A percentile compares a stretch with the other conserved stretches of the same genome.
Conservation (phyloP, 2,113 vertebrate species). For the Lipotes vexillifer region DNA sequence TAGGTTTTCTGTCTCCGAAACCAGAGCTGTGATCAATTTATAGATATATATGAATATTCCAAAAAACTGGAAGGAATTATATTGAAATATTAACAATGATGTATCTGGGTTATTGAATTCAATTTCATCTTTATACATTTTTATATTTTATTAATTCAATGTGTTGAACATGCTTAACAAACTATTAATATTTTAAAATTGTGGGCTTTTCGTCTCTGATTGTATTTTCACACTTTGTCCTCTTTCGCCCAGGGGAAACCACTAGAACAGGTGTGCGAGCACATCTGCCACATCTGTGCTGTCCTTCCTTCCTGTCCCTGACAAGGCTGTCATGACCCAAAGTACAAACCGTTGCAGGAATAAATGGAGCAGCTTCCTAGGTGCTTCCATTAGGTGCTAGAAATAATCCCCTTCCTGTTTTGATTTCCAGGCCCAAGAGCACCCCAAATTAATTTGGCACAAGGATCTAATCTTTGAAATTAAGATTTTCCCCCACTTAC, state of each 20-base stretch:
- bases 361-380: background rate
- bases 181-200: background rate
- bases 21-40: background rate
- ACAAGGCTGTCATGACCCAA: background rate
- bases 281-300: accelerated
- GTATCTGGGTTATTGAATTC: background rate
- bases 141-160: background rate
- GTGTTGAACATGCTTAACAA: background rate
- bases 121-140: background rate
- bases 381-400: background rate
- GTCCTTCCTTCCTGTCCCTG: background rate
- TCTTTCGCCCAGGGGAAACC: background rate
- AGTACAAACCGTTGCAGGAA: background rate
- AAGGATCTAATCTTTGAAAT: background rate
- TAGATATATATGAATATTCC: background rate
- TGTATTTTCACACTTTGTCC: background rate
- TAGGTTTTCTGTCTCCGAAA: background rate
- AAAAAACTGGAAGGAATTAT: background rate
- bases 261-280: accelerated
- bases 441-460: background rate
- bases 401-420: background rate
- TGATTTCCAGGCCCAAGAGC: background rate
- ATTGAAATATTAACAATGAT: background rate
- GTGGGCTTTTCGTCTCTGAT: background rate
- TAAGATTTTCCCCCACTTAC: background rate